phyloP scores from a whole-genome alignment of 2,888 invertebrate genomes.

The Eremobia ochroleuca region DNA sequence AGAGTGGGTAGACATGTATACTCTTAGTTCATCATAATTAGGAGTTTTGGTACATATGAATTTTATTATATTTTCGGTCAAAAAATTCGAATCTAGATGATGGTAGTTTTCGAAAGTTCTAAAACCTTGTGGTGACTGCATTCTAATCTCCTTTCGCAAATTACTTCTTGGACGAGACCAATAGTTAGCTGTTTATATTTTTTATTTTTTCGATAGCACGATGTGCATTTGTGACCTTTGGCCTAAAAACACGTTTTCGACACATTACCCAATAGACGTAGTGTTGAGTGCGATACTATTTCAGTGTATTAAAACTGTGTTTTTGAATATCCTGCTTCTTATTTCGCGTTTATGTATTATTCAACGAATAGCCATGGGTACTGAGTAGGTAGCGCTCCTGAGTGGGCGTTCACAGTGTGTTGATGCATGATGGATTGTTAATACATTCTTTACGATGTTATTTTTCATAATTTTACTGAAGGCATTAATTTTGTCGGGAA shows the following conservation, averaged over 20 bases:
- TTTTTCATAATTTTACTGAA: slow-evolving; percentile 37
- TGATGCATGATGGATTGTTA: slow-evolving; percentile 52
- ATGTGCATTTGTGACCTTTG: neutral
- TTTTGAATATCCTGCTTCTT: slow-evolving; percentile 14
- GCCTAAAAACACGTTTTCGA: neutral
- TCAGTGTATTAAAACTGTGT: neutral
- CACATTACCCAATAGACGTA: neutral
- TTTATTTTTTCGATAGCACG: neutral
- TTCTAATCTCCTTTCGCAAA: neutral
- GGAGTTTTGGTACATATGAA: neutral
- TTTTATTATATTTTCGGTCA: neutral
- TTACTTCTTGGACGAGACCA: neutral
- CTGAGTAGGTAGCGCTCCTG: slow-evolving; percentile 31
- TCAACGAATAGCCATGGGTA: slow-evolving; percentile 52
- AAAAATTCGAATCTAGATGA: neutral
- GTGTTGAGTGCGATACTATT: neutral
- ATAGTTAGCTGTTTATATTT: neutral
- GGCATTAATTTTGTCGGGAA: slow-evolving; percentile 22
- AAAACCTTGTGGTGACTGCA: neutral
- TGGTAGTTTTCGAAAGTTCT: neutral
- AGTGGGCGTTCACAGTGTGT: slow-evolving; percentile 53
- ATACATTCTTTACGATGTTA: slow-evolving; percentile 35
- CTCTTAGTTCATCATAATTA: slow-evolving; percentile 6
- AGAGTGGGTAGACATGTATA: neutral
- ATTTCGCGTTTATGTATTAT: slow-evolving; percentile 62